Evolutionary conservation across 2,797 vertebrate species (phyloP).

Genomic region (Alectoris magna): DNA sequence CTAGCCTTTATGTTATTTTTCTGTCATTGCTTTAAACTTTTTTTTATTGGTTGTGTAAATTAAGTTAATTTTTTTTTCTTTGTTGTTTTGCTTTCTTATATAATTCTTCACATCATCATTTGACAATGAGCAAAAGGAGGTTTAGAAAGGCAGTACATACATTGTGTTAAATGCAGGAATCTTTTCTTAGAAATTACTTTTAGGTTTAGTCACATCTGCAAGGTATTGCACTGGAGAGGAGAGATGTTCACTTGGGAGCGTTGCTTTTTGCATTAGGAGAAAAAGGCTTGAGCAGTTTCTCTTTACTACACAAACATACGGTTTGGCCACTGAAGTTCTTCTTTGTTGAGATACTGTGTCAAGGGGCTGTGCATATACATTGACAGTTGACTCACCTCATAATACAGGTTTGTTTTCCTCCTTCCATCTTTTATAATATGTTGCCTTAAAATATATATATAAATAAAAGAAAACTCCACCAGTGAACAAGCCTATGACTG

Average conservation of each 20-base stretch:
- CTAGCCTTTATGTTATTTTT: slow-evolving; percentile 69
- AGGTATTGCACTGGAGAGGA: slow-evolving; percentile 35
- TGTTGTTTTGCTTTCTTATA: not conserved
- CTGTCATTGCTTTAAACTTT: slow-evolving; percentile 29
- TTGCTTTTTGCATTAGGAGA: not conserved
- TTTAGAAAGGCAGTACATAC: slow-evolving; percentile 42
- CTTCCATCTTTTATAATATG: slow-evolving; percentile 40
- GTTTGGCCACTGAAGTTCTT: not conserved
- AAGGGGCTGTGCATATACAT: fast-evolving
- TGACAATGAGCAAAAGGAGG: not conserved
- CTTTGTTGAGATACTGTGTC: not conserved
- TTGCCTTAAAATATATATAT: slow-evolving; percentile 60
- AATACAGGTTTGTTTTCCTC: not conserved
- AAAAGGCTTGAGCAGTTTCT: not conserved
- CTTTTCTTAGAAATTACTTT: slow-evolving; percentile 10
- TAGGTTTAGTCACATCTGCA: slow-evolving; percentile 26
- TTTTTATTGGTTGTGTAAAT: slow-evolving; percentile 62
- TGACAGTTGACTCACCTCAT: not conserved
- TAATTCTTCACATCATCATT: not conserved
- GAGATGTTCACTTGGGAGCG: not conserved
- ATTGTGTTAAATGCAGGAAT: slow-evolving; percentile 2
- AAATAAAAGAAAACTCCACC: slow-evolving; percentile 65
- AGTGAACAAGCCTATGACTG: slow-evolving; percentile 13
- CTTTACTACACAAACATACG: not conserved
- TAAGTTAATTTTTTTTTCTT: slow-evolving; percentile 72